Percentiles rank a stretch among this genome's conserved stretches.
Evolutionary conservation across 2,113 vertebrate species (phyloP).

Genomic region (Lophius piscatorius): DNA sequence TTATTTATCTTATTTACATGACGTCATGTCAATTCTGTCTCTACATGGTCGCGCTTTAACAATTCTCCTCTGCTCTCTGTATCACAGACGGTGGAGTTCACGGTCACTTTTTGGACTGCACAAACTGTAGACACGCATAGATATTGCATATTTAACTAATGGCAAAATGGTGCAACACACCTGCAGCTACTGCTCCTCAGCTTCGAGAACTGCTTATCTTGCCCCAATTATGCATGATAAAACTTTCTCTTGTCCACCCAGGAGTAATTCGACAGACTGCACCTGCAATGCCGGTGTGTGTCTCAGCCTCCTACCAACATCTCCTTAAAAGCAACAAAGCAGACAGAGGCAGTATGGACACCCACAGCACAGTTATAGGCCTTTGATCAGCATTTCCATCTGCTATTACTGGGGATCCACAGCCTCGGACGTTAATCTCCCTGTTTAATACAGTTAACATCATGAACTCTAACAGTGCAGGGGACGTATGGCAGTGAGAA

Average conservation of each 20-base stretch:
- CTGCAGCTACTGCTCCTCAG: constrained; percentile 26
- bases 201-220: constrained; percentile 26
- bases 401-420: constrained; percentile 72
- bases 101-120: no score
- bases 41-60: no score
- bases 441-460: constrained; percentile 71
- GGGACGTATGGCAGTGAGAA: constrained; percentile 31
- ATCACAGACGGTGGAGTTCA: no score
- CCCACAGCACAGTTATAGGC: constrained; percentile 71
- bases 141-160: background rate
- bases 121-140: no score
- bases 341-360: constrained; percentile 66
- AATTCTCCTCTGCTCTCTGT: no score
- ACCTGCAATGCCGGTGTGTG: constrained; percentile 30
- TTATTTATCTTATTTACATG: no score
- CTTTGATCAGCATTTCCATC: constrained; percentile 76
- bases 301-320: constrained; percentile 41
- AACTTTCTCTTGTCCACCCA: constrained; percentile 56
- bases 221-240: constrained; percentile 53
- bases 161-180: constrained; percentile 13
- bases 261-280: constrained; percentile 23
- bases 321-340: constrained; percentile 66
- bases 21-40: no score
- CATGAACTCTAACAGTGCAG: constrained; percentile 52
- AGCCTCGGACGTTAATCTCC: constrained; percentile 69